Conservation (phyloP, 2,797 vertebrate genomes). For the Leptoclinus maculatus region DNA sequence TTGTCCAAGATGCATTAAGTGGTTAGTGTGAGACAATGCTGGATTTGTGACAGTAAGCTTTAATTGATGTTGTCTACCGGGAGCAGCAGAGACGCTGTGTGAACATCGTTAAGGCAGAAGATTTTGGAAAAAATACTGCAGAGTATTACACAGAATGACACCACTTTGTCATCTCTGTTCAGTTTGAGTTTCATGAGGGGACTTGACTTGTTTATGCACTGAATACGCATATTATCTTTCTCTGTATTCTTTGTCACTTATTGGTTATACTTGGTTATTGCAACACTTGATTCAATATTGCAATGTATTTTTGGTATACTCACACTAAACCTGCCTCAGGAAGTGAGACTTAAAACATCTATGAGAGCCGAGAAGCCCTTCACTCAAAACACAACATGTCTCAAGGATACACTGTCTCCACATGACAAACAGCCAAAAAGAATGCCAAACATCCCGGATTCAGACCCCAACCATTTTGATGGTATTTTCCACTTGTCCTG, state of each 20-base stretch:
- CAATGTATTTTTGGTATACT: neutral
- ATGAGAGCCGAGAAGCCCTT: too few relatives aligned
- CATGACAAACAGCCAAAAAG: neutral
- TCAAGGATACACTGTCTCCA: neutral
- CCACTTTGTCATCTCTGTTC: slow-evolving; percentile 19
- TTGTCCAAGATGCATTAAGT: slow-evolving; percentile 74
- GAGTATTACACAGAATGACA: slow-evolving; percentile 47
- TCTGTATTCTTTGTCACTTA: neutral
- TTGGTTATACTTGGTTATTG: neutral
- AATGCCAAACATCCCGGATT: too few relatives aligned
- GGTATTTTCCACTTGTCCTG: too few relatives aligned
- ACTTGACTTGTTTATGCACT: slow-evolving; percentile 4
- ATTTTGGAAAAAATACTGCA: slow-evolving; percentile 53
- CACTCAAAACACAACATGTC: neutral
- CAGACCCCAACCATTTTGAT: too few relatives aligned
- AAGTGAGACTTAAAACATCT: neutral
- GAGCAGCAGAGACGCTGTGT: slow-evolving; percentile 43
- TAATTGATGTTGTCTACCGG: slow-evolving; percentile 74
- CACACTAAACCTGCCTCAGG: neutral
- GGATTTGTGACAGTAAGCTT: slow-evolving; percentile 65
- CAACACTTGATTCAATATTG: neutral
- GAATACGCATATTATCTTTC: neutral
- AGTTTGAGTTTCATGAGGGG: slow-evolving; percentile 10
- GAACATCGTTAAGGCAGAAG: slow-evolving; percentile 56
- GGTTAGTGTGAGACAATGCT: slow-evolving; percentile 76